phyloP scores from a whole-genome alignment of 2,888 invertebrate genomes.

The Hirtodrosophila duncani region DNA sequence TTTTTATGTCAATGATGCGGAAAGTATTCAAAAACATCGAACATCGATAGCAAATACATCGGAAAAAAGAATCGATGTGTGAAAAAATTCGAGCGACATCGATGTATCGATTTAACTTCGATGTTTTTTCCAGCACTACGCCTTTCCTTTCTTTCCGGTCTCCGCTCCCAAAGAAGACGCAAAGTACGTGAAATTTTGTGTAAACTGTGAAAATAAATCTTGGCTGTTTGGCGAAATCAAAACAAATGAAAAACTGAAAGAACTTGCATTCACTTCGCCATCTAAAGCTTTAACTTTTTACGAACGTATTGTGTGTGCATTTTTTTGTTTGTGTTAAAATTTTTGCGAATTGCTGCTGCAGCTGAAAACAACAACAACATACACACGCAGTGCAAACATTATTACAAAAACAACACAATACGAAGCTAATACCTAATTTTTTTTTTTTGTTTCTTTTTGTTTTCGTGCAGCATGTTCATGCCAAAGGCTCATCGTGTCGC shows the following conservation, averaged over 20 bases:
- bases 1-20: too few species aligned
- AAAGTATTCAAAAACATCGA: too few species aligned
- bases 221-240: conserved; percentile 57
- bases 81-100: conserved; percentile 41
- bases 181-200: conserved; percentile 74
- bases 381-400: too few species aligned
- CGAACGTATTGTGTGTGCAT: too few species aligned
- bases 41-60: too few species aligned
- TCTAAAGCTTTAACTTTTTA: too few species aligned
- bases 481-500: conserved; percentile 97
- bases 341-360: conserved; percentile 5
- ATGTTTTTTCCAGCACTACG: conserved; percentile 22
- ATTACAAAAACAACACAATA: conserved; percentile 33
- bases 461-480: conserved; percentile 96
- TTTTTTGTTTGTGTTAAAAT: too few species aligned
- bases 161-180: conserved; percentile 74
- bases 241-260: conserved; percentile 30
- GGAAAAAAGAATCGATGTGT: conserved; percentile 44
- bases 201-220: conserved; percentile 54
- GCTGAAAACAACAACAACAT: conserved; percentile 17
- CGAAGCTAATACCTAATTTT: conserved; percentile 29
- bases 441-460: conserved; percentile 28
- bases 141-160: conserved; percentile 78
- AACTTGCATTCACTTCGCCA: conserved; percentile 12
- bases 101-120: not conserved